phyloP scores from a whole-genome alignment of 2,888 invertebrate species.

The Ptilodon capucinus region DNA sequence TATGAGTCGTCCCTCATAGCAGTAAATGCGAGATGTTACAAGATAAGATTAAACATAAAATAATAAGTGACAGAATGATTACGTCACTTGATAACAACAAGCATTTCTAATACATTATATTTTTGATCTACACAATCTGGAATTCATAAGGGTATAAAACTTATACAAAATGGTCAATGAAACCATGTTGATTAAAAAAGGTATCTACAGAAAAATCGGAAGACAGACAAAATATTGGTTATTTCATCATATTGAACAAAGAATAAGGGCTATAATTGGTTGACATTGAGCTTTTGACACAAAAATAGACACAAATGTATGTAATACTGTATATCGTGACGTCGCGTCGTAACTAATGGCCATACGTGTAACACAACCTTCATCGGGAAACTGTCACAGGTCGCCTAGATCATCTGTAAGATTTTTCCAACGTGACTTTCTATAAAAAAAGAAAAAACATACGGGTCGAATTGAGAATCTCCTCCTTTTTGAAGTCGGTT shows the following conservation, averaged over 20 bases:
- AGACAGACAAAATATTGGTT: conserved; percentile 38
- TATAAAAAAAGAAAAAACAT: no score
- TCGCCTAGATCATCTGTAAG: conserved; percentile 1
- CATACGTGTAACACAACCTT: conserved; percentile 39
- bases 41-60: conserved; percentile 24
- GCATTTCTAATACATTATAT: background rate
- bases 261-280: conserved; percentile 18
- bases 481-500: no score
- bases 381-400: conserved; percentile 6
- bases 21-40: conserved; percentile 33
- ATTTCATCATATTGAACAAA: conserved; percentile 20
- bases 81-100: background rate
- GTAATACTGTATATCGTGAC: conserved; percentile 56
- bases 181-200: conserved; percentile 25
- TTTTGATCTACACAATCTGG: background rate
- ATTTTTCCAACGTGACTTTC: conserved; percentile 23
- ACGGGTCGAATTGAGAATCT: no score
- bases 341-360: conserved; percentile 18
- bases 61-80: background rate
- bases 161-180: conserved; percentile 14
- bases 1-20: conserved; percentile 34
- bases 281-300: conserved; percentile 76
- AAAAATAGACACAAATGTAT: conserved; percentile 58
- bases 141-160: background rate
- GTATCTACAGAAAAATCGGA: conserved; percentile 42